Evolutionary conservation across 1,140 invertebrate species (phyloP).

Genomic region (Drosophila insularis): DNA sequence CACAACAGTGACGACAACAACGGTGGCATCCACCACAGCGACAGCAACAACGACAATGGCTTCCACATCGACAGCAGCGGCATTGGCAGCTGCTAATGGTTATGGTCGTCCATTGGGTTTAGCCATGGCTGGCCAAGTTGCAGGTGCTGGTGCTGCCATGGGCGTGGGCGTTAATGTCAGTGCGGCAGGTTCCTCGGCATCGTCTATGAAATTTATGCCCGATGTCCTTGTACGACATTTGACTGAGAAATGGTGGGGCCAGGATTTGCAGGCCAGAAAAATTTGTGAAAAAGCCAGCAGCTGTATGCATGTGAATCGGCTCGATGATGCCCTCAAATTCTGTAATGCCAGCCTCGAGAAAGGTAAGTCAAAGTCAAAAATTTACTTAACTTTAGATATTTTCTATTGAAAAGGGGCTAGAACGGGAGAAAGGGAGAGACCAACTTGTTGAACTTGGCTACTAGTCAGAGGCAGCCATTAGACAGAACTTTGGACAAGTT

Average conservation of each 20-base stretch:
- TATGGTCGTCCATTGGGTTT: not conserved
- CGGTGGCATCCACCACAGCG: constrained; percentile 73
- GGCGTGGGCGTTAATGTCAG: constrained; percentile 28
- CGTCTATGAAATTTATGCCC: constrained; percentile 83
- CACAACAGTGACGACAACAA: constrained; percentile 75
- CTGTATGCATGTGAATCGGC: constrained; percentile 85
- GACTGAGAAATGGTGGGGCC: constrained; percentile 88
- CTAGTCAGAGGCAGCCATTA: not conserved
- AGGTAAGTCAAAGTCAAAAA: constrained; percentile 65
- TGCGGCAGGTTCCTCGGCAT: constrained; percentile 26
- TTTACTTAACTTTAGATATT: too few relatives aligned
- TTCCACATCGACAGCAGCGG: constrained; percentile 51
- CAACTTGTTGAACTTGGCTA: constrained; percentile 1
- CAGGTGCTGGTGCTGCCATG: constrained; percentile 34
- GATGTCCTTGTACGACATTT: constrained; percentile 87
- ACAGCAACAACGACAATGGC: constrained; percentile 80
- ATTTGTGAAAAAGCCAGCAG: constrained; percentile 86
- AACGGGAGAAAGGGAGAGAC: not conserved
- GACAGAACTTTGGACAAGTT: constrained; percentile 4
- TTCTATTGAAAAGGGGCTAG: too few relatives aligned
- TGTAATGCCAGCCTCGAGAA: constrained; percentile 85
- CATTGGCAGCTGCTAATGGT: not conserved
- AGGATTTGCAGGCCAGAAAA: constrained; percentile 85
- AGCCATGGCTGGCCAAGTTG: not conserved
- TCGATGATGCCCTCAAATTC: constrained; percentile 85